phyloP scores from a whole-genome alignment of 2,113 vertebrate genomes.

The Cygnus buccinator region DNA sequence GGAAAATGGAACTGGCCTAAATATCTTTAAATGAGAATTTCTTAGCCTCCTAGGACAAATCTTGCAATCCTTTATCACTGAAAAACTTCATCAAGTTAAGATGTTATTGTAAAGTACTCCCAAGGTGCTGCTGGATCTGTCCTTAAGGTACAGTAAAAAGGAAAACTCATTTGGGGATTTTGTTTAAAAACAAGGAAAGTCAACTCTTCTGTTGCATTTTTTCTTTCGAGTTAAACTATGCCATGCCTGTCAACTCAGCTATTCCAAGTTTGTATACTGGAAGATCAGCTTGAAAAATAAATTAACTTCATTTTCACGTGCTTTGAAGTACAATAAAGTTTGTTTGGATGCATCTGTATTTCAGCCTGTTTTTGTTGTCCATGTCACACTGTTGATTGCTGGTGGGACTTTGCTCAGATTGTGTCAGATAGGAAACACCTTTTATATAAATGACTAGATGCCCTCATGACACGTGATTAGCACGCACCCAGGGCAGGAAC shows the following conservation, averaged over 20 bases:
- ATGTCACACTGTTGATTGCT: not conserved
- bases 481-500: fast-evolving
- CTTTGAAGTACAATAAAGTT: not conserved
- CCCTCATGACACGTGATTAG: not conserved
- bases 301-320: not conserved
- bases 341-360: not conserved
- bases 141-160: not conserved
- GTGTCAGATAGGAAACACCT: not conserved
- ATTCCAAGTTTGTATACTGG: not conserved
- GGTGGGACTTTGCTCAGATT: not conserved
- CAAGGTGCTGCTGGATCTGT: not conserved
- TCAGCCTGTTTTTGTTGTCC: not conserved
- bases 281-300: not conserved
- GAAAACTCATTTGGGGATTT: not conserved
- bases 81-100: not conserved
- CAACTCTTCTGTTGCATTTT: not conserved
- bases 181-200: not conserved
- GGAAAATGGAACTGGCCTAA: not conserved
- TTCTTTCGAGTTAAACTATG: not conserved
- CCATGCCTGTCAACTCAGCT: not conserved
- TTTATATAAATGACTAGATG: not conserved
- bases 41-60: not conserved
- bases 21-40: not conserved
- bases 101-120: not conserved
- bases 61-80: not conserved